Base-by-base conservation (phyloP, 37 sponge, comb jelly and placozoan species). In the Dysidea cf. avara region DNA sequence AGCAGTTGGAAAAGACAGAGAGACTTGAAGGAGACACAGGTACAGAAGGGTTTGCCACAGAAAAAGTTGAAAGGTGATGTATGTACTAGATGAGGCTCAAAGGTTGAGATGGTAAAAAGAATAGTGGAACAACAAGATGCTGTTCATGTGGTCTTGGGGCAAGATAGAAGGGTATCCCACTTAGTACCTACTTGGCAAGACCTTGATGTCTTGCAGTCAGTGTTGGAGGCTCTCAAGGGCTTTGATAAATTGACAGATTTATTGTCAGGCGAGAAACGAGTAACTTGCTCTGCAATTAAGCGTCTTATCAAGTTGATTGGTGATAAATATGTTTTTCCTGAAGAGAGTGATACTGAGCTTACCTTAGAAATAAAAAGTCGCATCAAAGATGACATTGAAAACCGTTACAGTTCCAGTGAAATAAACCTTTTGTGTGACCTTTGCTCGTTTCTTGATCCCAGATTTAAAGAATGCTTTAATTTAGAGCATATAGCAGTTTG, bases 191-290 rank as follows among this genome's bases (percentile, higher is more conserved):
- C n/a, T n/a, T n/a, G n/a, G n/a, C n/a, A n/a, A n/a, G n/a, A n/a
- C n/a, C n/a, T n/a, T n/a, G n/a, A n/a, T n/a, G n/a, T n/a, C n/a
- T n/a, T n/a, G n/a, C n/a, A n/a, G n/a, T n/a, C n/a, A n/a, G n/a
- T n/a, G n/a, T n/a, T n/a, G n/a, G n/a, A n/a, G n/a, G 58, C 72
- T 18, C 36, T 72, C 20, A 33, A 43, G 3, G 59, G 59, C 24
- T 59, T 72, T 13, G 39, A 29, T 39, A 59, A 72, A 36, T 21
- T 72, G 54, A 72, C 72, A 37, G 72, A 72, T 72, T 57, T 59
- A n/a, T n/a, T n/a, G n/a, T n/a, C n/a, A n/a, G n/a, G n/a, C n/a
- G n/a, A n/a, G n/a, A n/a, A n/a, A n/a, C n/a, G n/a, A n/a, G n/a
- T n/a, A n/a, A n/a, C n/a, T n/a, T n/a, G n/a, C n/a, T n/a, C n/a